These are phyloP conservation scores for Centropristis striata DNA, from an alignment of 2,113 vertebrate species.

Conservation along the genomic window DNA sequence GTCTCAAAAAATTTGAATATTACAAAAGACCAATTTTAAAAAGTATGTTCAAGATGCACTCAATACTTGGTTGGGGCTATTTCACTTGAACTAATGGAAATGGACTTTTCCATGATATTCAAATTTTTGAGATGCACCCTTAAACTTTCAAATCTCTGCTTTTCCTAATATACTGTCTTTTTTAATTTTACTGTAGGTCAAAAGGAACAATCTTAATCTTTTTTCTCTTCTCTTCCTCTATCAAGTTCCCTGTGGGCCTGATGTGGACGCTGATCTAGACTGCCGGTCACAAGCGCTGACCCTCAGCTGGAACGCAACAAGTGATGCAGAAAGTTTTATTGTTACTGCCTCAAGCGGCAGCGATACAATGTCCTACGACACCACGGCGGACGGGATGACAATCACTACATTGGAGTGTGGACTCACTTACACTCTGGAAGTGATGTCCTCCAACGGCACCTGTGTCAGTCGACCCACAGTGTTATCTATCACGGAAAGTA, in stretches of 20 bases:
- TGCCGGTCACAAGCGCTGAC: conserved; percentile 70
- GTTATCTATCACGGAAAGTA: conserved; percentile 72
- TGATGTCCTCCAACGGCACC: conserved; percentile 71
- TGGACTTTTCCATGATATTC: too few species aligned
- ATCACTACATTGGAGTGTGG: conserved; percentile 72
- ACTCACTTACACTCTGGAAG: conserved; percentile 61
- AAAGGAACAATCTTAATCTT: neutral
- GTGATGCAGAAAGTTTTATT: conserved; percentile 60
- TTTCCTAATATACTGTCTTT: neutral
- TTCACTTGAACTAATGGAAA: too few species aligned
- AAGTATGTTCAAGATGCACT: too few species aligned
- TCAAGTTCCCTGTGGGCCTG: conserved; percentile 84
- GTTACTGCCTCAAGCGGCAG: conserved; percentile 43
- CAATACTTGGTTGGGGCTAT: too few species aligned
- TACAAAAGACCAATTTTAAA: too few species aligned
- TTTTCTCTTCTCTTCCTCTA: neutral
- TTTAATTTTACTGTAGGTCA: neutral
- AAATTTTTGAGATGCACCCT: too few species aligned
- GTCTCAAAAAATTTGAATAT: too few species aligned
- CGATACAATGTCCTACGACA: conserved; percentile 45
- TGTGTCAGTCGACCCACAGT: conserved; percentile 76
- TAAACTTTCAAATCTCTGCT: neutral
- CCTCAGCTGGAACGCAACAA: conserved; percentile 63
- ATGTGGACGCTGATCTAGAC: conserved; percentile 50
- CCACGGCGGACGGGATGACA: conserved; percentile 48